Evolutionary conservation across 2,888 invertebrate species (phyloP).

Genomic region (Drosophila cracens): DNA sequence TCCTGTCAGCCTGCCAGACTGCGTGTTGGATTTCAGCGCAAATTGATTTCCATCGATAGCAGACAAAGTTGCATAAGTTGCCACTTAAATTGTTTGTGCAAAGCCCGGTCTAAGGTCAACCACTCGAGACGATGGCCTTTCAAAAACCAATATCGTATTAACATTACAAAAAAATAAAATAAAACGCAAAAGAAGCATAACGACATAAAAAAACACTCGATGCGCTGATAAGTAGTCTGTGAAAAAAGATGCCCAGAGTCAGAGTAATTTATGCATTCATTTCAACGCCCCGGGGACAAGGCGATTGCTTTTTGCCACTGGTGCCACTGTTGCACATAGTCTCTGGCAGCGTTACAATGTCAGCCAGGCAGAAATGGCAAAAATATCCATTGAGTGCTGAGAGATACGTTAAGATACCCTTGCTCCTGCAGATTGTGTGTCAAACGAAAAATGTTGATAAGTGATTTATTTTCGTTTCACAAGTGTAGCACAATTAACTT

Average conservation of each 20-base stretch:
- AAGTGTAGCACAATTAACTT: conserved; percentile 33
- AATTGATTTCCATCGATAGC: conserved; percentile 73
- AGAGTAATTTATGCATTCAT: conserved; percentile 54
- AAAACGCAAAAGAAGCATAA: not conserved
- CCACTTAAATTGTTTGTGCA: conserved; percentile 51
- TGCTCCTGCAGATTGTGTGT: conserved; percentile 24
- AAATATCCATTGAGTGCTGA: not conserved
- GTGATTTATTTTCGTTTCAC: conserved; percentile 13
- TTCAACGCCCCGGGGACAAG: conserved; percentile 19
- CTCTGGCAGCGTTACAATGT: conserved; percentile 14
- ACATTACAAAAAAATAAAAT: conserved; percentile 1
- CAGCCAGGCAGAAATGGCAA: not conserved
- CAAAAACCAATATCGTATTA: conserved; percentile 51
- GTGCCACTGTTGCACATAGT: not conserved
- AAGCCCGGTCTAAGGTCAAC: conserved; percentile 51
- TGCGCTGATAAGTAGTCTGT: conserved; percentile 35
- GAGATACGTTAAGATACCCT: not conserved
- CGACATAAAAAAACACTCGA: conserved; percentile 40
- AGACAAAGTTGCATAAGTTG: conserved; percentile 60
- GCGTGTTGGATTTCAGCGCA: conserved; percentile 32
- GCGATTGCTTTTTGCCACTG: conserved; percentile 25
- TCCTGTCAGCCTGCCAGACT: not conserved
- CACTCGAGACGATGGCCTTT: conserved; percentile 51
- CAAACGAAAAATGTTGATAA: conserved; percentile 14
- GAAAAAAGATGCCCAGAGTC: conserved; percentile 15